phyloP scores from a whole-genome alignment of 2,797 vertebrate genomes.

The Moxostoma hubbsi region DNA sequence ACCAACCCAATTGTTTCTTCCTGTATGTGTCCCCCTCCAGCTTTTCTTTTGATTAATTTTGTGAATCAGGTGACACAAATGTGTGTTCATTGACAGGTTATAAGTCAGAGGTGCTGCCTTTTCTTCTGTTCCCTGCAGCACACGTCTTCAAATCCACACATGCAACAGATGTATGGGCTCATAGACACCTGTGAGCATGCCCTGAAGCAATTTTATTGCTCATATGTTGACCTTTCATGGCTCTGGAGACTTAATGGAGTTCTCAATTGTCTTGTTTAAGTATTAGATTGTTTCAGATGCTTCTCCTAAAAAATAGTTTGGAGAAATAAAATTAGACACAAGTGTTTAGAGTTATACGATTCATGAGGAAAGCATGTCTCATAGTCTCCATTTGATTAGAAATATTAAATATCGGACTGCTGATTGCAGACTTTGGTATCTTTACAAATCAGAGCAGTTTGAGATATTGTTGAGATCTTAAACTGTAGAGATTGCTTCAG shows the following conservation, averaged over 20 bases:
- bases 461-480: too few species aligned
- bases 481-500: too few species aligned
- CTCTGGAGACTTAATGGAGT: not conserved
- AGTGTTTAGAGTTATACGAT: too few species aligned
- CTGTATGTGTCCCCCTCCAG: conserved; percentile 11
- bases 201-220: not conserved
- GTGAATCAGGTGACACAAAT: conserved; percentile 19
- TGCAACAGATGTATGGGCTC: conserved; percentile 13
- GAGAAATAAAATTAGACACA: too few species aligned
- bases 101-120: conserved; percentile 4
- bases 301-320: too few species aligned
- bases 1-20: too few species aligned
- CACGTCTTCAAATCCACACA: conserved; percentile 2
- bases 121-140: conserved; percentile 7
- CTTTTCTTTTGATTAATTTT: conserved; percentile 28
- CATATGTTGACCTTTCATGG: not conserved
- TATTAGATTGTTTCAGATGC: too few species aligned
- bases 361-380: too few species aligned
- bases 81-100: conserved; percentile 18
- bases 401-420: too few species aligned
- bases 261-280: not conserved
- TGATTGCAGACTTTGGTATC: too few species aligned
- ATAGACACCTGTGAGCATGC: conserved; percentile 9
- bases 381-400: too few species aligned
- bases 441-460: too few species aligned